A percentile compares a stretch with the other conserved stretches of the same genome.
phyloP scores from a whole-genome alignment of 2,113 vertebrate species.

The Clarias macrocephalus region DNA sequence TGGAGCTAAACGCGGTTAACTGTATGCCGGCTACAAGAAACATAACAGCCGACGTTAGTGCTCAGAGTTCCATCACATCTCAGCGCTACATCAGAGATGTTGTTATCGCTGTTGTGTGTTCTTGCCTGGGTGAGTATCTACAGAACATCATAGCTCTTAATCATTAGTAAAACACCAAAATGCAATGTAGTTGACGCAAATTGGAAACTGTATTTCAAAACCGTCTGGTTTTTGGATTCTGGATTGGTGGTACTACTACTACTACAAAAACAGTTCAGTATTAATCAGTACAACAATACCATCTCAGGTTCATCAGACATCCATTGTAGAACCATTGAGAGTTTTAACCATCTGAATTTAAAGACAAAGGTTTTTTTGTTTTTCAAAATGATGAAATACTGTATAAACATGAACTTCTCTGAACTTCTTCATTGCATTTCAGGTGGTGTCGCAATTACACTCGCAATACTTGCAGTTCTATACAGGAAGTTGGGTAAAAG shows the following conservation, averaged over 20 bases:
- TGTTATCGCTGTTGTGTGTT: slow-evolving; percentile 73
- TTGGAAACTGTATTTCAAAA: background rate
- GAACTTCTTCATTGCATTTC: slow-evolving; percentile 43
- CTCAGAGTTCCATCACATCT: slow-evolving; percentile 54
- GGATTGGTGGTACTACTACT: background rate
- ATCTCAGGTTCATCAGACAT: background rate
- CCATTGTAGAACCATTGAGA: background rate
- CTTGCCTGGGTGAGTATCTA: slow-evolving; percentile 76
- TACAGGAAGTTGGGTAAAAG: slow-evolving; percentile 55
- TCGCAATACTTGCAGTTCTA: slow-evolving; percentile 59
- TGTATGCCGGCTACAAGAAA: slow-evolving; percentile 73
- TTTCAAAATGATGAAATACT: background rate
- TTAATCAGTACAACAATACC: background rate
- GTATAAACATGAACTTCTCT: background rate
- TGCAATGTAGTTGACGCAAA: background rate
- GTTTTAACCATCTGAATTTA: background rate
- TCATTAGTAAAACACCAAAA: background rate
- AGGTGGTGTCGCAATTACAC: slow-evolving; percentile 69
- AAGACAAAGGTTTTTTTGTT: background rate
- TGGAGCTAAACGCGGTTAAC: slow-evolving; percentile 74
- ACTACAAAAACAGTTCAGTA: background rate
- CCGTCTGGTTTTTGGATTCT: background rate
- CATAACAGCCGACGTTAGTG: slow-evolving; percentile 64
- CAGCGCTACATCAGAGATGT: slow-evolving; percentile 70
- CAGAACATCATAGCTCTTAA: background rate